Evolutionary conservation across 2,888 invertebrate genomes (phyloP).

Genomic region (Steinernema carpocapsae): DNA sequence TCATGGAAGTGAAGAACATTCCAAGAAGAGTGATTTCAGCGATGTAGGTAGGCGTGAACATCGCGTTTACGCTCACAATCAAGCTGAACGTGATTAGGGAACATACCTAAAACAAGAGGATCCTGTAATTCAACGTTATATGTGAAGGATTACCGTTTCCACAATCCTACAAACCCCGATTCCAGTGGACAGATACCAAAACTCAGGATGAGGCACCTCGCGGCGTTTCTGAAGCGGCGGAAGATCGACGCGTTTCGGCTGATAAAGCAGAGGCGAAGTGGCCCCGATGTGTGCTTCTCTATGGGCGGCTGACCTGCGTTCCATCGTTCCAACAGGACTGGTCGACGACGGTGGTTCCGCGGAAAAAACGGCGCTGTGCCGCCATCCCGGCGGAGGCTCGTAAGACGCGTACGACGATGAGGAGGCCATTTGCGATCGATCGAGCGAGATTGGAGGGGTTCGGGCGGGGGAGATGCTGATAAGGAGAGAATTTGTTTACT

Average conservation of each 20-base stretch:
- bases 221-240: not conserved
- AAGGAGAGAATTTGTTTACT: constrained; percentile 1
- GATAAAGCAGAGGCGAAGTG: constrained; percentile 8
- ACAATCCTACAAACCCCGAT: constrained; percentile 16
- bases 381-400: constrained; percentile 25
- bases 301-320: not conserved
- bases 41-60: constrained; percentile 30
- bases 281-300: constrained; percentile 9
- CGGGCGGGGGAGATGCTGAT: too few relatives aligned
- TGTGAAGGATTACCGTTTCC: constrained; percentile 2
- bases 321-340: not conserved
- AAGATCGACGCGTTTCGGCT: constrained; percentile 23
- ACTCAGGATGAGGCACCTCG: constrained; percentile 21
- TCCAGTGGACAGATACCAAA: constrained; percentile 28
- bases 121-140: not conserved
- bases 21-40: constrained; percentile 22
- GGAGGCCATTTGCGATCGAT: constrained; percentile 17
- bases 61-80: constrained; percentile 23
- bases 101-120: not conserved
- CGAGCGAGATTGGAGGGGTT: not conserved
- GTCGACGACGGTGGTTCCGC: not conserved
- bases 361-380: constrained; percentile 28
- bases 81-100: constrained; percentile 18
- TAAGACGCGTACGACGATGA: constrained; percentile 23
- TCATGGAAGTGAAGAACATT: constrained; percentile 21